phyloP scores from a whole-genome alignment of 1,140 invertebrate genomes.

The Xylocopa sonorina region DNA sequence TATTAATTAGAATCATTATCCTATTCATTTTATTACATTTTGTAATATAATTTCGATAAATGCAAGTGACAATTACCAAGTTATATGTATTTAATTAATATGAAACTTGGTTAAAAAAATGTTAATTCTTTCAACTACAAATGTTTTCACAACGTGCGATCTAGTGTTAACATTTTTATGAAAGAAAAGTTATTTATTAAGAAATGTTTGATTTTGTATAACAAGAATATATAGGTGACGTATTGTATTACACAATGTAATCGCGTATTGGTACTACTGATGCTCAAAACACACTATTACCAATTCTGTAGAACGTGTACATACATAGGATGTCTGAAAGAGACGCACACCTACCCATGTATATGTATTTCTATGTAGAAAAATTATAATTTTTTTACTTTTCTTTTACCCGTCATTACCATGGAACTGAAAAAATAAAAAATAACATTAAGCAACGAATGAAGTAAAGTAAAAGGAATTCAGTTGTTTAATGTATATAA shows the following conservation, averaged over 20 bases:
- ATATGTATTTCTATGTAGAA: background rate
- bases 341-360: too few relatives aligned
- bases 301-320: background rate
- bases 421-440: background rate
- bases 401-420: background rate
- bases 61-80: background rate
- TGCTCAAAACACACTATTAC: background rate
- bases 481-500: background rate
- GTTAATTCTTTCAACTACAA: background rate
- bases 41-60: background rate
- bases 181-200: slow-evolving; percentile 8
- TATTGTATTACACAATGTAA: background rate
- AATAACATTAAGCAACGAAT: background rate
- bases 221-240: background rate
- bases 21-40: background rate
- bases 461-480: background rate
- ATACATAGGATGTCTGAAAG: background rate
- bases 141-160: background rate
- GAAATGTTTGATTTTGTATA: background rate
- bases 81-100: background rate
- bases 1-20: background rate
- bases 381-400: background rate
- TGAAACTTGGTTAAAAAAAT: background rate
- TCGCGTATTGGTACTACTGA: background rate
- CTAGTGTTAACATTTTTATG: background rate